Base-by-base conservation (phyloP, 2,113 vertebrate species). In the Reinhardtius hippoglossoides region DNA sequence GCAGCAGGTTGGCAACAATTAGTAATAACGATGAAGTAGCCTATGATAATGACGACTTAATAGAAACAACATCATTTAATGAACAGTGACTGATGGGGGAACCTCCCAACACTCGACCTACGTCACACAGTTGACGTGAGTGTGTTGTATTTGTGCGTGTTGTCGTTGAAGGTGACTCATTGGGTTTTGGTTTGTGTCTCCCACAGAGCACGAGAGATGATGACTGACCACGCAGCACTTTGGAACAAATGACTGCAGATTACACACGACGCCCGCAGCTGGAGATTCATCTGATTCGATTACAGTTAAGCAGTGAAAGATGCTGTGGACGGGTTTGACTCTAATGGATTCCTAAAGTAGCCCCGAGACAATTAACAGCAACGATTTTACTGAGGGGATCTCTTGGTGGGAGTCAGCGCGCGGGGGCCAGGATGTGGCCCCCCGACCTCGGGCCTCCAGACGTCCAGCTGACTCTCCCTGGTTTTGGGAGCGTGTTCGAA, bases 361-460 rank as follows among this genome's bases (percentile, higher is more conserved):
- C 26, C 76, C 46, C 37, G 44, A 37, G 35, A 70, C n/a, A 54
- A 74, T 58, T 31, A 24, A 1, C 14, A 46, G 31, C 57, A 44
- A 3, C n/a, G 1, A 37, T 74, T 82, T 67, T 67, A 23, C 73
- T 82, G 44, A 59, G 61, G 59, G 61, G 23, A 21, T 81, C 68
- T 60, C 55, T 68, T 56, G 42, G 62, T 74, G 61, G 73, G 54
- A 55, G 56, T 56, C 61, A 37, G 42, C 46, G 35, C 72, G 66
- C 40, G 83, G 83, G 86, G 78, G 58, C 83, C 44, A 64, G 67
- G 54, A 92, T 94, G 89, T 92, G 91, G 79, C 92, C 93, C 70
- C 86, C 93, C 4, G 92, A 92, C 57, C 86, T 94, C 3, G 87
- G 90, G 2, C 89, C 92, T 70, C 77, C 90, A 5, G 89, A 92